These are phyloP conservation scores for Acrocephalus kingi DNA, from an alignment of 2,113 vertebrate genomes.

Conservation along the genomic window DNA sequence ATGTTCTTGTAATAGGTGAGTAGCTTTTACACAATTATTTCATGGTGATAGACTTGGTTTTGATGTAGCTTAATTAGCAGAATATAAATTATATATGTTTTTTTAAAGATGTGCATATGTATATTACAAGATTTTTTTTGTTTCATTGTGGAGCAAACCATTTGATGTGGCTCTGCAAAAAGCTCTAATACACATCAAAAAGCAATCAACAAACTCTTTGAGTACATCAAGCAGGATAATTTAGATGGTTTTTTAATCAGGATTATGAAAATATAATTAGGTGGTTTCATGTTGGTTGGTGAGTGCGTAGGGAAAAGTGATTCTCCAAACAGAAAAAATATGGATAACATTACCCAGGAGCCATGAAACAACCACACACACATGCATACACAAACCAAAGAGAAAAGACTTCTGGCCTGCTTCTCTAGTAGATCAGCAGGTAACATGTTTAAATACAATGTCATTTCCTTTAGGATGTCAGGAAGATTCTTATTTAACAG, in stretches of 20 bases:
- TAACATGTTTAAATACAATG: constrained; percentile 61
- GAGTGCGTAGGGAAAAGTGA: constrained; percentile 71
- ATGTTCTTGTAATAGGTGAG: constrained; percentile 72
- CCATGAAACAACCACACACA: constrained; percentile 22
- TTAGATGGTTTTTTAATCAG: constrained; percentile 79
- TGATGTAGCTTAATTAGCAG: constrained; percentile 74
- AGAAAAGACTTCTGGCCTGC: constrained; percentile 5
- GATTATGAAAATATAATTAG: constrained; percentile 81
- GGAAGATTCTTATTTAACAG: constrained; percentile 70
- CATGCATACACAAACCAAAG: neutral
- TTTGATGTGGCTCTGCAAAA: constrained; percentile 72
- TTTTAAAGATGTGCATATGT: constrained; percentile 60
- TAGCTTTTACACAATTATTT: constrained; percentile 70
- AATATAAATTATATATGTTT: constrained; percentile 73
- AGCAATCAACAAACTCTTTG: constrained; percentile 79
- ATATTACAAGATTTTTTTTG: constrained; percentile 58
- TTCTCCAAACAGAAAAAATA: constrained; percentile 74
- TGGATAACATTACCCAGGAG: constrained; percentile 64
- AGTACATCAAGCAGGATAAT: constrained; percentile 76
- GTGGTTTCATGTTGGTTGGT: constrained; percentile 74
- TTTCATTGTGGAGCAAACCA: constrained; percentile 71
- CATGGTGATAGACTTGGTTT: constrained; percentile 56
- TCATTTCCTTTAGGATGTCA: constrained; percentile 50
- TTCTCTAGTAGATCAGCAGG: constrained; percentile 49
- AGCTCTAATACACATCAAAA: constrained; percentile 77